Percentiles rank a stretch among this genome's conserved stretches.
Evolutionary conservation across 2,888 invertebrate species (phyloP).

Genomic region (Meliscaeva auricollis): DNA sequence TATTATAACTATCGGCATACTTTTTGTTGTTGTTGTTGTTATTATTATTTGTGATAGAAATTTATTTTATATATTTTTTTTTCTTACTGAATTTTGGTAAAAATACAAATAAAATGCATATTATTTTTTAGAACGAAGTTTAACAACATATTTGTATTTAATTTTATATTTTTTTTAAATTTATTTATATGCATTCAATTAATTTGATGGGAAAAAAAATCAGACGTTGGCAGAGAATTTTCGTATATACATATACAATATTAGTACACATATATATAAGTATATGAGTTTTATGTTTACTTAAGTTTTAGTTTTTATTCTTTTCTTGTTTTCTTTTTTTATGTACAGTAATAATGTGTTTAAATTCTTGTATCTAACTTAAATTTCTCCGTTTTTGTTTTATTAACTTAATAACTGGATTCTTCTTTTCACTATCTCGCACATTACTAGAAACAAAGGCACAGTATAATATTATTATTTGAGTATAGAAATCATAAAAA

Average conservation of each 20-base stretch:
- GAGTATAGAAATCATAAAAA: background rate
- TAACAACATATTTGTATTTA: slow-evolving; percentile 59
- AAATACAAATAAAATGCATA: slow-evolving; percentile 60
- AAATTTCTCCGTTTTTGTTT: slow-evolving; percentile 62
- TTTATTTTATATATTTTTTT: slow-evolving; percentile 54
- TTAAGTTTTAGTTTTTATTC: slow-evolving; percentile 33
- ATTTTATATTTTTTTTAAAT: slow-evolving; percentile 21
- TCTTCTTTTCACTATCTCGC: slow-evolving; percentile 40
- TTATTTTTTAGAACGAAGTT: slow-evolving; percentile 56
- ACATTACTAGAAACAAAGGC: slow-evolving; percentile 67
- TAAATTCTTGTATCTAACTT: slow-evolving; percentile 44
- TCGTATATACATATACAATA: slow-evolving; percentile 51
- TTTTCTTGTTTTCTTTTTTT: slow-evolving; percentile 13
- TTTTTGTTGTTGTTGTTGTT: slow-evolving; percentile 46
- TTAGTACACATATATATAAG: slow-evolving; percentile 53
- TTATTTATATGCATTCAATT: slow-evolving; percentile 41
- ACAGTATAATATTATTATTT: slow-evolving; percentile 27
- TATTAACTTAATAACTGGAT: slow-evolving; percentile 51
- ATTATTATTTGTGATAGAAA: slow-evolving; percentile 61
- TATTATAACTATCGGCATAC: slow-evolving; percentile 62
- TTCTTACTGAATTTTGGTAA: slow-evolving; percentile 61
- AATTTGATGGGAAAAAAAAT: slow-evolving; percentile 25
- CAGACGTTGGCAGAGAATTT: slow-evolving; percentile 62
- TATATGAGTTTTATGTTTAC: slow-evolving; percentile 44
- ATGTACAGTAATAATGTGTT: slow-evolving; percentile 41